A percentile compares a stretch with the other conserved stretches of the same genome.
Evolutionary conservation across 2,888 invertebrate species (phyloP).

Genomic region (Calameuta filiformis): DNA sequence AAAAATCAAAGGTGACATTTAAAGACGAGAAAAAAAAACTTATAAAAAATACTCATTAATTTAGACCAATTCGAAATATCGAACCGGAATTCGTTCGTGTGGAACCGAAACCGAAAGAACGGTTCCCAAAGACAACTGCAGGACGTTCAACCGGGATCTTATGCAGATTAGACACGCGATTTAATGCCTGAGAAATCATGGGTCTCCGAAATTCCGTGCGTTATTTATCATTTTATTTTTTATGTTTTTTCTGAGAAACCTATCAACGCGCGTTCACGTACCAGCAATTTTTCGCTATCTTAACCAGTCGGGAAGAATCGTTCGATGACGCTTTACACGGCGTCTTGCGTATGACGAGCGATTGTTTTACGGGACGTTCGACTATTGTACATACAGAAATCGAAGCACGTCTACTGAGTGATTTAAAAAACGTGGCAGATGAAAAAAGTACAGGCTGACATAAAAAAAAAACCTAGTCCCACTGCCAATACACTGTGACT

Average conservation of each 20-base stretch:
- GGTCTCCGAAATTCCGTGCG: not conserved
- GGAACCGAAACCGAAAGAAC: not conserved
- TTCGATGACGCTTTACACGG: too few relatives aligned
- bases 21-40: not conserved
- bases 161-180: not conserved
- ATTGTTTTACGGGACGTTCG: not conserved
- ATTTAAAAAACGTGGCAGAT: not conserved
- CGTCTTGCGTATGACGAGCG: too few relatives aligned
- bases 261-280: not conserved
- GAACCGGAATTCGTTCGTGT: not conserved
- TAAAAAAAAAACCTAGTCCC: not conserved
- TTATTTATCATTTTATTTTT: not conserved
- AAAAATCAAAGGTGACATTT: not conserved
- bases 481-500: not conserved
- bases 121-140: not conserved
- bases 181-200: not conserved
- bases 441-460: not conserved
- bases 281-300: not conserved
- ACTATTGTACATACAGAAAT: not conserved
- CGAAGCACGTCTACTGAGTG: not conserved
- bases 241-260: not conserved
- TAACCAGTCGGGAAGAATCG: not conserved
- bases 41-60: not conserved
- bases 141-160: not conserved
- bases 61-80: not conserved